These are phyloP conservation scores for Leptocoma aspasia DNA, from an alignment of 2,113 vertebrate genomes.

Conservation along the genomic window DNA sequence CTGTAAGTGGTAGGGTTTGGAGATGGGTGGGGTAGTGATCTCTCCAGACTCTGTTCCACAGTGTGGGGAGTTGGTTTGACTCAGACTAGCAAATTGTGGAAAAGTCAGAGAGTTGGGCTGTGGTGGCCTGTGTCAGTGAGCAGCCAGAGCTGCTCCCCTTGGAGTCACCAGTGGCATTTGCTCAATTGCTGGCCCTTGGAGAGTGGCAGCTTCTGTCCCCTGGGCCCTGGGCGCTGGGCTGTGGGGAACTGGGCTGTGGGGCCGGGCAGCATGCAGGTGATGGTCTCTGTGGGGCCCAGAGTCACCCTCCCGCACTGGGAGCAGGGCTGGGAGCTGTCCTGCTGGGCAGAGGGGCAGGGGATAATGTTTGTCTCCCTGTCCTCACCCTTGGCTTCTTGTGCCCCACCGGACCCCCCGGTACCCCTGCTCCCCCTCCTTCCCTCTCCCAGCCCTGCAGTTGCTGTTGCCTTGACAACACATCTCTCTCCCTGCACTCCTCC, in stretches of 20 bases:
- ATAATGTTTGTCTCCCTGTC: neutral
- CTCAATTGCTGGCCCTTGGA: neutral
- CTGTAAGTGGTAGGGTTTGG: neutral
- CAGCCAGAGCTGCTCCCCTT: neutral
- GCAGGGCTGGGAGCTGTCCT: neutral
- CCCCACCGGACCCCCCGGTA: rapidly evolving
- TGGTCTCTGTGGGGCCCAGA: neutral
- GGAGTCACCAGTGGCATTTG: neutral
- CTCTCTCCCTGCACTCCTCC: neutral
- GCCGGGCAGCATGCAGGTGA: rapidly evolving
- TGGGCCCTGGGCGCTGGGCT: no score
- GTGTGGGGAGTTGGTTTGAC: neutral
- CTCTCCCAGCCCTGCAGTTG: neutral
- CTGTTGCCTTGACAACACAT: neutral
- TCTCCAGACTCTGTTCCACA: neutral
- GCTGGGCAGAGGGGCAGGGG: neutral
- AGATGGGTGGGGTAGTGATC: neutral
- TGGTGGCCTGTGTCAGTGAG: neutral
- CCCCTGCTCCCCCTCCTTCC: neutral
- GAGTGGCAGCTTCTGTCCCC: no score
- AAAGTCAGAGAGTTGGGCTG: neutral
- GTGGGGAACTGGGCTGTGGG: neutral
- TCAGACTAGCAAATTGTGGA: neutral
- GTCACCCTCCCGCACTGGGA: rapidly evolving
- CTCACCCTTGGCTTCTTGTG: rapidly evolving